Evolutionary conservation across 2,113 vertebrate genomes (phyloP).

Genomic region (Anser brachyrhynchus): DNA sequence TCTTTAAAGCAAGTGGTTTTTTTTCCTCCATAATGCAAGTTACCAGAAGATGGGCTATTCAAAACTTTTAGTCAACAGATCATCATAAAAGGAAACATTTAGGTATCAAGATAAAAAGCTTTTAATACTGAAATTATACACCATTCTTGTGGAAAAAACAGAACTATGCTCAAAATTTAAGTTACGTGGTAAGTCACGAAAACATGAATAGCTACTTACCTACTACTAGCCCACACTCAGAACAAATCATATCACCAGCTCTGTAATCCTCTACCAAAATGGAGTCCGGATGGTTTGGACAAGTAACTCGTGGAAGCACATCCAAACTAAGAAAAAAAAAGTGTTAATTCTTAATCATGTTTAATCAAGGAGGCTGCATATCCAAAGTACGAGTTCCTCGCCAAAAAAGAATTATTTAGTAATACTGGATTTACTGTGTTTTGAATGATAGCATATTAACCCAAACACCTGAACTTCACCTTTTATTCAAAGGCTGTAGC

Average conservation of each 20-base stretch:
- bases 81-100: not conserved
- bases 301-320: slow-evolving; percentile 90
- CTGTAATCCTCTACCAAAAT: slow-evolving; percentile 97
- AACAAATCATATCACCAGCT: slow-evolving; percentile 99
- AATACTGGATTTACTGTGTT: not conserved
- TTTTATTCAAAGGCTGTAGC: not conserved
- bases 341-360: not conserved
- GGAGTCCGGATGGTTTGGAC: slow-evolving; percentile 96
- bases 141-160: not conserved
- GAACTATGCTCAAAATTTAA: not conserved
- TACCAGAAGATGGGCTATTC: not conserved
- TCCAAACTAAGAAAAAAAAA: slow-evolving; percentile 81
- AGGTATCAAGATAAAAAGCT: not conserved
- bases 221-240: slow-evolving; percentile 97
- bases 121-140: not conserved
- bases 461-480: not conserved
- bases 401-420: not conserved
- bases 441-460: not conserved
- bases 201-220: slow-evolving; percentile 76
- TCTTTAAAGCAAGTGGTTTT: not conserved
- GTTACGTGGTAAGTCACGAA: not conserved
- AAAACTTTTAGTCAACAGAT: not conserved
- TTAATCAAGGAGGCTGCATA: not conserved
- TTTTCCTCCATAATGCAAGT: not conserved
- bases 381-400: not conserved